A percentile compares a stretch with the other conserved stretches of the same genome.
phyloP scores from a whole-genome alignment of 1,140 invertebrate genomes.

The Pseudachorutes palmiensis region DNA sequence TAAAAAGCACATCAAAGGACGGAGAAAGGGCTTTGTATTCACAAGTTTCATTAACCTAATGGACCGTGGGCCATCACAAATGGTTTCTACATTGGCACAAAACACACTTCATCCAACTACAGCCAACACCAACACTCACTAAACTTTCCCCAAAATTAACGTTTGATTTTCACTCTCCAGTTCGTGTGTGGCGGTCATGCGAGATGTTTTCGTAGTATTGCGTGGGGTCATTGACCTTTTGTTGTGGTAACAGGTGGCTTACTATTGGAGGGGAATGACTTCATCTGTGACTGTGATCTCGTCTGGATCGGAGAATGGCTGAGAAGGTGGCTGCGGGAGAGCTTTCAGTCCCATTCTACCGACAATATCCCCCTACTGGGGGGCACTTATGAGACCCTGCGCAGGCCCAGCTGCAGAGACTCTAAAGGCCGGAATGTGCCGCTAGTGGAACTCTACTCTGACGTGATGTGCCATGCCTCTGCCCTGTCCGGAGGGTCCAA shows the following conservation, averaged over 20 bases:
- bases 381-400: conserved; percentile 45
- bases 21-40: no score
- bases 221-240: no score
- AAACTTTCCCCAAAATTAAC: no score
- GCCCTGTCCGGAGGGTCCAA: conserved; percentile 54
- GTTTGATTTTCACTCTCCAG: background rate
- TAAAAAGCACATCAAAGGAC: conserved; percentile 41
- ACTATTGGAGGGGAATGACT: conserved; percentile 69
- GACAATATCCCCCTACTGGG: conserved; percentile 50
- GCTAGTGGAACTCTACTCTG: conserved; percentile 60
- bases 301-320: conserved; percentile 84
- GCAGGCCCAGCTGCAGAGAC: conserved; percentile 57
- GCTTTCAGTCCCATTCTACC: conserved; percentile 55
- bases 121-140: no score
- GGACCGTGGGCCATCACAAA: no score
- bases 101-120: background rate
- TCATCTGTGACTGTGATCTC: conserved; percentile 75
- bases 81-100: background rate
- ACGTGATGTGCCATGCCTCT: conserved; percentile 66
- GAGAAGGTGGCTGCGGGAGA: conserved; percentile 70
- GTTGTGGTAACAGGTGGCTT: conserved; percentile 58
- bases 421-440: conserved; percentile 51
- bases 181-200: no score
- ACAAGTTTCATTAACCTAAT: conserved; percentile 2
- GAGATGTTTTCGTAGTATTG: no score